These are phyloP conservation scores for Drosophila mauritiana DNA, from an alignment of 1,140 invertebrate genomes.

Conservation along the genomic window DNA sequence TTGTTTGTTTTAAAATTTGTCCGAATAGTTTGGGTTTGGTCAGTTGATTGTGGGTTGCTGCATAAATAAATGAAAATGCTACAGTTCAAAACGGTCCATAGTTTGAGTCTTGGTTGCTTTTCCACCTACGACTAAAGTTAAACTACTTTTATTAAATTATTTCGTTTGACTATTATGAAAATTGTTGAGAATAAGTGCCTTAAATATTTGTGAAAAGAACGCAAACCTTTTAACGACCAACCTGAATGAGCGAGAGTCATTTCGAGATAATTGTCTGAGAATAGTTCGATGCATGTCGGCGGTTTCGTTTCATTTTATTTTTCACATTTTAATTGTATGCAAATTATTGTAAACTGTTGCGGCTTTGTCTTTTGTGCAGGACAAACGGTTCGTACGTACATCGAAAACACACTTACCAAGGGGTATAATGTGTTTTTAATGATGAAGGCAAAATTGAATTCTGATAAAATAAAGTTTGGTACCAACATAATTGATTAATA, in stretches of 20 bases:
- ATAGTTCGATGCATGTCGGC: conserved; percentile 31
- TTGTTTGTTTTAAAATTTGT: conserved; percentile 65
- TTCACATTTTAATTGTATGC: conserved; percentile 54
- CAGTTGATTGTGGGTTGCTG: conserved; percentile 63
- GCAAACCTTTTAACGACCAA: conserved; percentile 19
- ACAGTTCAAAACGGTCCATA: conserved; percentile 1
- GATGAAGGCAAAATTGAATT: not conserved
- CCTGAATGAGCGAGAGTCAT: conserved; percentile 41
- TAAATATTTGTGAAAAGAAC: conserved; percentile 18
- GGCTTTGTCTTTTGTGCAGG: conserved; percentile 50
- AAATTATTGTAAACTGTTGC: conserved; percentile 77
- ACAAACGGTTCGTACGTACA: conserved; percentile 1
- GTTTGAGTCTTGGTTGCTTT: conserved; percentile 1
- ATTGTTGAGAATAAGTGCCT: not conserved
- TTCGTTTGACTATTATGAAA: conserved; percentile 3
- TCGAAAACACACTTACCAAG: conserved; percentile 1
- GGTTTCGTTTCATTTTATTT: conserved; percentile 41
- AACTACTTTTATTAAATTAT: too few relatives aligned
- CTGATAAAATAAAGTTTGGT: not conserved
- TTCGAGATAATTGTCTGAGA: conserved; percentile 70
- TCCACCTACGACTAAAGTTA: too few relatives aligned
- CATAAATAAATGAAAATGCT: conserved; percentile 45
- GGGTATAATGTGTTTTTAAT: not conserved
- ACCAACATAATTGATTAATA: too few relatives aligned
- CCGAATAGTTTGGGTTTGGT: conserved; percentile 57